Evolutionary conservation across 2,113 vertebrate genomes (phyloP).

Genomic region (Garra rufa): DNA sequence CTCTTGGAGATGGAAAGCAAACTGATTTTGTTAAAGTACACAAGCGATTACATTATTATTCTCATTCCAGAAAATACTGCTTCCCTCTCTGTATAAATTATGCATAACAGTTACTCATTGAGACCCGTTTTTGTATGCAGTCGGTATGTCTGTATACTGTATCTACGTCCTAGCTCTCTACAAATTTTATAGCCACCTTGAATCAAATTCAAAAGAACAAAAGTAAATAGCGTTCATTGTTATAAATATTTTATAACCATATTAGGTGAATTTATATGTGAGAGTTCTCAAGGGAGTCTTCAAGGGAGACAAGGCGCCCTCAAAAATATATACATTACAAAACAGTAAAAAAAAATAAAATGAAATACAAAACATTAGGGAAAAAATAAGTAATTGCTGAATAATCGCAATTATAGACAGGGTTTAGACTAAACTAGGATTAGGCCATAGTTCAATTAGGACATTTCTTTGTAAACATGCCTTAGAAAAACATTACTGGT

Average conservation of each 20-base stretch:
- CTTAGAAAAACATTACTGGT: too few relatives aligned
- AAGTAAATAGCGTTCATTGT: not conserved
- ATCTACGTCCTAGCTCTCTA: not conserved
- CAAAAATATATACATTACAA: not conserved
- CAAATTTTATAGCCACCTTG: not conserved
- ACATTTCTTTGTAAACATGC: too few relatives aligned
- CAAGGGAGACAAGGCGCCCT: not conserved
- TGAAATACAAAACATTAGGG: too few relatives aligned
- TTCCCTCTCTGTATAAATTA: not conserved
- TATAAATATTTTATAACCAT: not conserved
- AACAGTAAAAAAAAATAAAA: too few relatives aligned
- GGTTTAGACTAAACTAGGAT: too few relatives aligned
- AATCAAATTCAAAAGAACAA: not conserved
- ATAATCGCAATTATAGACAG: too few relatives aligned
- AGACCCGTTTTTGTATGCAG: not conserved
- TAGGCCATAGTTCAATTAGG: too few relatives aligned
- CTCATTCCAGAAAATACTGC: not conserved
- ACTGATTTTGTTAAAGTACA: slow-evolving; percentile 6
- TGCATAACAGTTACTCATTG: not conserved
- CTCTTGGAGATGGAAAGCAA: not conserved
- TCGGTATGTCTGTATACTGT: not conserved
- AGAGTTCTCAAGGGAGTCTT: not conserved
- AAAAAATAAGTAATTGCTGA: too few relatives aligned
- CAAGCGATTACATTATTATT: not conserved
- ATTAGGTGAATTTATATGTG: not conserved